Evolutionary conservation across 2,113 vertebrate genomes (phyloP), one percentile per base, ranked within the genome.

Genomic region (Melanerpes aurifrons): DNA sequence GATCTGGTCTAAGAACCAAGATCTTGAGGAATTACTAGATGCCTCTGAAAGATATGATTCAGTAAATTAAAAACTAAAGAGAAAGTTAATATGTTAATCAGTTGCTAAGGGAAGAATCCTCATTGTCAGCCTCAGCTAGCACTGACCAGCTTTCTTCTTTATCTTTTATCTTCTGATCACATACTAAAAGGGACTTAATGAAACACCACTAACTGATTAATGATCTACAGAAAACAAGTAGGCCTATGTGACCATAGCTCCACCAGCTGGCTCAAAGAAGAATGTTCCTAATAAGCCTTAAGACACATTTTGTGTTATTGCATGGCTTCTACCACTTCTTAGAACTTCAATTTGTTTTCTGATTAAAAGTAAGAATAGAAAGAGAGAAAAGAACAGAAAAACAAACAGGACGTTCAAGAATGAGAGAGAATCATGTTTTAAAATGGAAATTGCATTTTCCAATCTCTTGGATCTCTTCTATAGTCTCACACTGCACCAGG

Each of bases 181-280:
- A 5, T 58, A 12, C 10, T 58, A 64, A 28, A 71, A 54, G 25
- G 5, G 18, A 56, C 16, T 47, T 45, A 78, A 69, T 48, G 11
- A 82, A 71, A 66, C 8, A 4, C 7, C 17, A 15, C 29, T 40
- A 11, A 8, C 8, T 61, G 25, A 10, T 5, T 85, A 40, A 69
- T 25, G 6, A n/a, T 35, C n/a, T 61, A 29, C 66, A 74, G 66
- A 80, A 92, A 54, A 74, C 6, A 29, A 16, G 2, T 9, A 43
- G 40, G 15, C 15, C 12, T 62, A 26, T 0, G 0, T 63, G 43
- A 61, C 12, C 13, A 13, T 4, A 58, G 8, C 1, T 88, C 47
- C 64, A 61, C 18, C 10, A 32, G 6, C 12, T 79, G 26, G 71
- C 29, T 87, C 28, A 54, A 73, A 92, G 43, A 56, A 77, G 12